A percentile compares a stretch with the other conserved stretches of the same genome.
These are phyloP conservation scores for Macrotrachela quadricornifera DNA, from an alignment of 1,140 invertebrate species.

Conservation along the genomic window DNA sequence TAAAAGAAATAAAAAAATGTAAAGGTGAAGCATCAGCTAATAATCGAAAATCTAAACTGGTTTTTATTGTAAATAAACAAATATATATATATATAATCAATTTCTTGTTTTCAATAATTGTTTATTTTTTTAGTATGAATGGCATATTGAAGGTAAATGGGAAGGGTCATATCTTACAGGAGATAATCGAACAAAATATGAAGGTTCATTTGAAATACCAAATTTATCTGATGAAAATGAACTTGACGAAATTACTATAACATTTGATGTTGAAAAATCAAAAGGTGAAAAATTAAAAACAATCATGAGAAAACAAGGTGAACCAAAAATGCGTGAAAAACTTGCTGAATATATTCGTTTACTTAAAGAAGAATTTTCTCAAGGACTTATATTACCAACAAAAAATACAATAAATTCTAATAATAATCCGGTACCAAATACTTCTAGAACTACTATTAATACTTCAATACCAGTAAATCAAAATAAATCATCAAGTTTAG, in stretches of 20 bases:
- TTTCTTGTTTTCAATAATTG: no score
- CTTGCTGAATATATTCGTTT: slow-evolving; percentile 58
- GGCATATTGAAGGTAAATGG: no score
- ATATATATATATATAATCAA: slow-evolving; percentile 67
- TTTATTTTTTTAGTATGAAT: no score
- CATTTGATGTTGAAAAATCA: no score
- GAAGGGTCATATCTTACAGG: slow-evolving; percentile 13
- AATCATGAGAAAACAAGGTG: slow-evolving; percentile 57
- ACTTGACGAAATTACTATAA: slow-evolving; percentile 52
- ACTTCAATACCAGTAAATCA: no score
- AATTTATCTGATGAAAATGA: slow-evolving; percentile 96
- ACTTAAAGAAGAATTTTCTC: slow-evolving; percentile 52
- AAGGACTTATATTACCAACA: slow-evolving; percentile 71
- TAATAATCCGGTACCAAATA: no score
- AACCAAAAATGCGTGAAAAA: slow-evolving; percentile 48
- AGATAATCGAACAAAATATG: slow-evolving; percentile 25
- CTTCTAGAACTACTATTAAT: no score
- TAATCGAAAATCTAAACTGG: slow-evolving; percentile 95
- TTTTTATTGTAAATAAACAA: slow-evolving; percentile 53
- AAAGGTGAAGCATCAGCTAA: slow-evolving; percentile 83
- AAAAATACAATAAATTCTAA: slow-evolving; percentile 36
- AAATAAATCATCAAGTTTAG: no score
- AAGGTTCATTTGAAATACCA: slow-evolving; percentile 68
- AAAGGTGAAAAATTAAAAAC: slow-evolving; percentile 57
- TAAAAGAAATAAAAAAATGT: slow-evolving; percentile 61